phyloP scores from a whole-genome alignment of 2,888 invertebrate genomes.

The Drosophila ezoana region DNA sequence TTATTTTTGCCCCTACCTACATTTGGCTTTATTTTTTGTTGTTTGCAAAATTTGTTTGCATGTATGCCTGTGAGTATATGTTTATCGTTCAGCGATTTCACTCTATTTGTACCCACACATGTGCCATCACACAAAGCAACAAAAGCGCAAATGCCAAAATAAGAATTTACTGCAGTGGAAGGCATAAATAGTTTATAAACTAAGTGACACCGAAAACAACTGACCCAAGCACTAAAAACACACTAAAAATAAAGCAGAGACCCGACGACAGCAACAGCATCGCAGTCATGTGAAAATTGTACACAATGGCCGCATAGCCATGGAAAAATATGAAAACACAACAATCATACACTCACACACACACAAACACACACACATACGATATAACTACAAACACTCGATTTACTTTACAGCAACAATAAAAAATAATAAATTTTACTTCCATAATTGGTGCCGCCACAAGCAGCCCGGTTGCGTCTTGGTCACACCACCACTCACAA shows the following conservation, averaged over 20 bases:
- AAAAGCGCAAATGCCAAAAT: conserved; percentile 68
- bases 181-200: conserved; percentile 77
- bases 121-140: conserved; percentile 27
- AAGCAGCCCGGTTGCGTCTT: conserved; percentile 67
- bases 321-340: conserved; percentile 40
- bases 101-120: conserved; percentile 57
- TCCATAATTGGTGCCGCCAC: conserved; percentile 74
- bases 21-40: conserved; percentile 33
- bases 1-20: conserved; percentile 50
- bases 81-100: conserved; percentile 58
- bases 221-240: conserved; percentile 74
- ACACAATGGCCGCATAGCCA: conserved; percentile 53
- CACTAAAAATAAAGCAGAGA: conserved; percentile 61
- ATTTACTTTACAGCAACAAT: conserved; percentile 70
- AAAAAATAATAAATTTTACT: conserved; percentile 73
- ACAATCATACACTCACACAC: conserved; percentile 20
- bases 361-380: conserved; percentile 14
- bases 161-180: conserved; percentile 76
- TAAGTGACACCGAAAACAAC: conserved; percentile 76
- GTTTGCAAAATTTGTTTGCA: conserved; percentile 14
- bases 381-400: conserved; percentile 62
- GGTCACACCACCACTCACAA: conserved; percentile 26
- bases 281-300: conserved; percentile 52
- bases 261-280: conserved; percentile 52
- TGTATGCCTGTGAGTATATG: conserved; percentile 13